These are phyloP conservation scores for Chelon labrosus DNA, from an alignment of 2,797 vertebrate species.

Conservation along the genomic window DNA sequence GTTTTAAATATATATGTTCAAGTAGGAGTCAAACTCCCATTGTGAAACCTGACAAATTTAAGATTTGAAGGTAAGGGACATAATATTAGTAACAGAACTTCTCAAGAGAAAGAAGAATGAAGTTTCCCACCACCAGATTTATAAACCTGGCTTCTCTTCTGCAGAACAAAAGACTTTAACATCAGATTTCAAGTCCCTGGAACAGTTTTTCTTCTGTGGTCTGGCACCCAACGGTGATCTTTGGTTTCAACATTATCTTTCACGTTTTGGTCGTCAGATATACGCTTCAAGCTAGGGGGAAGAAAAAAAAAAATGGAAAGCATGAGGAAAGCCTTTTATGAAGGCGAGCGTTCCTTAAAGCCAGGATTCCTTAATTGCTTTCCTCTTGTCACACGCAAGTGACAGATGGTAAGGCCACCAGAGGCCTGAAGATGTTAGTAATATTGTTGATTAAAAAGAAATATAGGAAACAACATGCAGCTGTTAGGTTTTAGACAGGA, in stretches of 20 bases:
- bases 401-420: constrained; percentile 84
- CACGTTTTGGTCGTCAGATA: constrained; percentile 53
- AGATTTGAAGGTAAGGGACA: constrained; percentile 18
- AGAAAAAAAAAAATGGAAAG: constrained; percentile 65
- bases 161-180: constrained; percentile 42
- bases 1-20: constrained; percentile 43
- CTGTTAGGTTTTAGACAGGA: constrained; percentile 72
- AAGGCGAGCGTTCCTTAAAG: constrained; percentile 74
- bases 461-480: constrained; percentile 82
- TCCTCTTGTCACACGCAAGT: constrained; percentile 83
- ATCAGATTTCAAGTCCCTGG: constrained; percentile 46
- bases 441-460: constrained; percentile 86
- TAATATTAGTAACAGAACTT: constrained; percentile 41
- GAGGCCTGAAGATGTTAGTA: constrained; percentile 80
- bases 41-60: constrained; percentile 29
- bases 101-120: constrained; percentile 20
- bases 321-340: constrained; percentile 73
- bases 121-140: constrained; percentile 36
- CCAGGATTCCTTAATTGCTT: constrained; percentile 82
- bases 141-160: constrained; percentile 49
- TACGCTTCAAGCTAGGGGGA: constrained; percentile 44
- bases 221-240: constrained; percentile 56
- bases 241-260: constrained; percentile 66
- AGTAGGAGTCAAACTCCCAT: constrained; percentile 24
- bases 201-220: constrained; percentile 55